phyloP scores from a whole-genome alignment of 2,113 vertebrate species.

The Chaenogobius annularis region DNA sequence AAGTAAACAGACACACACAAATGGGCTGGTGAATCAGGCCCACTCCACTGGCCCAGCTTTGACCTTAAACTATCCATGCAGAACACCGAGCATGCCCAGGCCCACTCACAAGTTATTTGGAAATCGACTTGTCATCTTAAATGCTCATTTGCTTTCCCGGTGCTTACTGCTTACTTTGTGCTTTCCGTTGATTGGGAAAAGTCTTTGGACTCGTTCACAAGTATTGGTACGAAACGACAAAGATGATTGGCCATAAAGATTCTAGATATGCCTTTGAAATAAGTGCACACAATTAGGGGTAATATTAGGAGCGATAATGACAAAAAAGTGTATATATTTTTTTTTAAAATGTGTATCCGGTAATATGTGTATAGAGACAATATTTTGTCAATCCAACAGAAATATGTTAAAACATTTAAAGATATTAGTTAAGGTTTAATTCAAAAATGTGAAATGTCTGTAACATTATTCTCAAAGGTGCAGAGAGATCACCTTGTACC shows the following conservation, averaged over 20 bases:
- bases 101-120: constrained; percentile 61
- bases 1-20: constrained; percentile 40
- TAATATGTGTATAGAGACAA: too few relatives aligned
- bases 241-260: background rate
- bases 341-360: too few relatives aligned
- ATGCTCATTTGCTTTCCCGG: constrained; percentile 48
- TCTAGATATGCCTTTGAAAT: background rate
- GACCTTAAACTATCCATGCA: constrained; percentile 57
- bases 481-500: too few relatives aligned
- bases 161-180: constrained; percentile 39
- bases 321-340: too few relatives aligned
- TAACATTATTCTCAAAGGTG: too few relatives aligned
- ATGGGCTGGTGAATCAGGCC: constrained; percentile 7
- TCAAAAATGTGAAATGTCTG: too few relatives aligned
- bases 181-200: constrained; percentile 33
- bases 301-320: too few relatives aligned
- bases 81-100: constrained; percentile 21
- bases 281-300: background rate
- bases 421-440: too few relatives aligned
- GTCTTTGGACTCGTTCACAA: constrained; percentile 11
- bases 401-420: too few relatives aligned
- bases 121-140: constrained; percentile 63
- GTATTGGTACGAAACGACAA: background rate
- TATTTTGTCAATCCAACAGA: too few relatives aligned
- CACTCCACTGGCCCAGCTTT: constrained; percentile 38